Conservation (phyloP, 2,113 vertebrate species). For the Rhombomys opimus region DNA sequence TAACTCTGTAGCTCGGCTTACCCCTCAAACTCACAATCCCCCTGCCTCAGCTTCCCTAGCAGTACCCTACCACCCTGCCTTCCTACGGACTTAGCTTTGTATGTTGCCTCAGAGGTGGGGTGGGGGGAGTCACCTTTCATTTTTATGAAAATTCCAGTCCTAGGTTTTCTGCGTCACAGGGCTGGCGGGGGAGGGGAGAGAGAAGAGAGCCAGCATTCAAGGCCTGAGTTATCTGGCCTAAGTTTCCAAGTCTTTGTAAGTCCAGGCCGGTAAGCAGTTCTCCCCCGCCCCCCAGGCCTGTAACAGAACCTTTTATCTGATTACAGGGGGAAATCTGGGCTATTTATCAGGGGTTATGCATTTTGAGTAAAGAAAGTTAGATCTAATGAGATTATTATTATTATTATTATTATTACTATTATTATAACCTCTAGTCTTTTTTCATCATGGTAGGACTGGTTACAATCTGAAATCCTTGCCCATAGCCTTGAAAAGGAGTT, state of each 20-base stretch:
- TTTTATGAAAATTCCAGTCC: background rate
- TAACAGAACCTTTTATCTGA: background rate
- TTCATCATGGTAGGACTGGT: background rate
- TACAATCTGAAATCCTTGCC: conserved; percentile 76
- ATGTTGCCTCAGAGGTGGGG: too few species aligned
- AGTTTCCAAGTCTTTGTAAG: background rate
- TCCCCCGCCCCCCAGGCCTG: too few species aligned
- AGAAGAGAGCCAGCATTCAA: background rate
- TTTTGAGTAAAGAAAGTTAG: conserved; percentile 45
- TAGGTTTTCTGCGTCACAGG: background rate
- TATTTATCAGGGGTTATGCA: conserved; percentile 24
- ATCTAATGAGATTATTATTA: background rate
- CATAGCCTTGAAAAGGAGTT: conserved; percentile 56
- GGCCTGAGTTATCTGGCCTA: background rate
- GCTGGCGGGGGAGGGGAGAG: background rate
- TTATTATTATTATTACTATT: too few species aligned
- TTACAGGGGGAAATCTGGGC: background rate
- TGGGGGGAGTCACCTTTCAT: background rate
- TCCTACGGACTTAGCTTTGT: too few species aligned
- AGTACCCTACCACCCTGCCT: too few species aligned
- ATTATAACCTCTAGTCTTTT: background rate
- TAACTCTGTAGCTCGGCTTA: background rate
- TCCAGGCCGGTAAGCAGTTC: too few species aligned
- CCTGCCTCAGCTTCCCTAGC: too few species aligned
- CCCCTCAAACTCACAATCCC: too few species aligned